Conservation (phyloP, 2,113 vertebrate species). For the Xerus inauris region DNA sequence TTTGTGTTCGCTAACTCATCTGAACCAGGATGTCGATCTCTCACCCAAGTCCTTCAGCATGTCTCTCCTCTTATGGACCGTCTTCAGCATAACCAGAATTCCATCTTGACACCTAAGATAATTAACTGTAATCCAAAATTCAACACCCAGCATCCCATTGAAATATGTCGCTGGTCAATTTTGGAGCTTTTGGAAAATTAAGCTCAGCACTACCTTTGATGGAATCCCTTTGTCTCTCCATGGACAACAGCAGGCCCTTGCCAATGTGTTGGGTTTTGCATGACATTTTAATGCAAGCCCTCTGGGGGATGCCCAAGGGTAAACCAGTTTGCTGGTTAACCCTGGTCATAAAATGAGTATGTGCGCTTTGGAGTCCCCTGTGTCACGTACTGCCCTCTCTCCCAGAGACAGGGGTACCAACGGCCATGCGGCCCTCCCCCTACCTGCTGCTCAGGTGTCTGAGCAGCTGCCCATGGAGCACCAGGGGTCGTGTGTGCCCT, state of each 20-base stretch:
- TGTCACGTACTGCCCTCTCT: fast-evolving
- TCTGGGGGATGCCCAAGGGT: background rate
- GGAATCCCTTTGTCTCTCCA: background rate
- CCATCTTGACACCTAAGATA: background rate
- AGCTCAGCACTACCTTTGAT: background rate
- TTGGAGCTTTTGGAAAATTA: background rate
- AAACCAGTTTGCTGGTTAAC: background rate
- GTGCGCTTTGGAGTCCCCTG: fast-evolving
- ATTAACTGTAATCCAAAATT: background rate
- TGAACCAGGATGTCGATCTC: background rate
- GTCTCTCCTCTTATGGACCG: background rate
- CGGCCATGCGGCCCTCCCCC: fast-evolving
- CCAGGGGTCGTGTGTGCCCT: fast-evolving
- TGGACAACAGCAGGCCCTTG: background rate
- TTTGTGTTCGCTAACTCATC: background rate
- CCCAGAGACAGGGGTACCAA: fast-evolving
- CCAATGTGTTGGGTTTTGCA: background rate
- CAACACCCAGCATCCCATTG: background rate
- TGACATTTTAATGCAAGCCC: background rate
- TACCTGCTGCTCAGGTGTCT: fast-evolving
- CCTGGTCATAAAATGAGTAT: background rate
- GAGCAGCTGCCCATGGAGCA: background rate
- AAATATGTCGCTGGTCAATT: background rate
- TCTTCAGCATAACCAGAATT: background rate
- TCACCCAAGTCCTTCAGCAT: background rate